Evolutionary conservation across 2,113 vertebrate genomes (phyloP).

Genomic region (Dicaeum eximium): DNA sequence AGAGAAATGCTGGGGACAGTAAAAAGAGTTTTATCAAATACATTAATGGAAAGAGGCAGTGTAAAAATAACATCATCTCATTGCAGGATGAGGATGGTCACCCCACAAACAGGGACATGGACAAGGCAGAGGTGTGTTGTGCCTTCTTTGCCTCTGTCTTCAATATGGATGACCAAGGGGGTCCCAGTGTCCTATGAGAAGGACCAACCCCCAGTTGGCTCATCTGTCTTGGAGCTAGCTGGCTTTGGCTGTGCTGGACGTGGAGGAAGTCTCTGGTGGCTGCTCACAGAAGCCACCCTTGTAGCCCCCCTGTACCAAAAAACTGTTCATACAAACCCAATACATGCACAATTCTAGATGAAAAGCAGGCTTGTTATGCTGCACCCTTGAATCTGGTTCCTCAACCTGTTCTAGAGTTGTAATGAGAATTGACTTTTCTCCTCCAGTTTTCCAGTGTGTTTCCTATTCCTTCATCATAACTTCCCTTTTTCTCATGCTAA

Average conservation of each 20-base stretch:
- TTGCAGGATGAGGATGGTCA: neutral
- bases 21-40: neutral
- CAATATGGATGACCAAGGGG: rapidly evolving
- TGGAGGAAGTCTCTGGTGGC: neutral
- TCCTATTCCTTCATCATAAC: neutral
- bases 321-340: neutral
- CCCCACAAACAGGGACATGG: neutral
- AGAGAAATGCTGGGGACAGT: neutral
- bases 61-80: neutral
- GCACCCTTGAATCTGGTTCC: neutral
- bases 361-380: neutral
- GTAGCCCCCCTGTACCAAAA: neutral
- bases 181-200: neutral
- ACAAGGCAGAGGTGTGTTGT: neutral
- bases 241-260: neutral
- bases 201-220: rapidly evolving
- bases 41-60: neutral
- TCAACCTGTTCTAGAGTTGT: neutral
- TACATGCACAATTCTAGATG: neutral
- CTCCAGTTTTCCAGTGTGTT: neutral
- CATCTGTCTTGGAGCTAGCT: neutral
- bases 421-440: neutral
- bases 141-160: neutral
- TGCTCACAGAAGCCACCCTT: neutral
- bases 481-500: neutral